Percentiles rank a stretch among this genome's conserved stretches.
phyloP scores from a whole-genome alignment of 2,797 vertebrate genomes.

The Sebastes paucispinis region DNA sequence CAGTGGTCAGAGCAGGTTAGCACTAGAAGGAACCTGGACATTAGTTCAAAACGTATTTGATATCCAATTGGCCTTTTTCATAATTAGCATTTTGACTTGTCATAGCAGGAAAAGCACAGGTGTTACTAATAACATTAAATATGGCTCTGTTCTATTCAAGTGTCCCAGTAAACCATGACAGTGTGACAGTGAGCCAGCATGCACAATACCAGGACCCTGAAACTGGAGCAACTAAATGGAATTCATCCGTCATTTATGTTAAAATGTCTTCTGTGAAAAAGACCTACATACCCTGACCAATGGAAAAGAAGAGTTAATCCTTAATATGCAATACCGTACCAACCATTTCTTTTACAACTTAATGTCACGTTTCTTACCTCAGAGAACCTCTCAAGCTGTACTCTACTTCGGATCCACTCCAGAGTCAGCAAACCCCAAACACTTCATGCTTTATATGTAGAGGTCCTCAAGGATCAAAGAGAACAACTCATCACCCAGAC shows the following conservation, averaged over 20 bases:
- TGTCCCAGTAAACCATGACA: background rate
- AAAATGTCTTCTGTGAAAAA: background rate
- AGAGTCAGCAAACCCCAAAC: conserved; percentile 20
- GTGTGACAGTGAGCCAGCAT: background rate
- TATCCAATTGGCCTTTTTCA: background rate
- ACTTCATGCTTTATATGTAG: conserved; percentile 58
- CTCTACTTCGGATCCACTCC: conserved; percentile 7
- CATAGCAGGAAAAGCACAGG: background rate
- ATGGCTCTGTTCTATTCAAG: background rate
- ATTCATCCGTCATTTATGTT: background rate
- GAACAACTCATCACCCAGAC: conserved; percentile 1
- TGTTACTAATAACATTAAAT: background rate
- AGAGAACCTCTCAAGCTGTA: conserved; percentile 15
- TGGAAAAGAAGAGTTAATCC: background rate
- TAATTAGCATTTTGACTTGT: background rate
- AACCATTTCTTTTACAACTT: background rate
- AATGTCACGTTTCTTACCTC: conserved; percentile 32
- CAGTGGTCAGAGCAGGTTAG: background rate
- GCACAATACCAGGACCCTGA: background rate
- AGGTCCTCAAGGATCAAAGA: conserved; percentile 31
- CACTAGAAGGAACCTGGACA: background rate
- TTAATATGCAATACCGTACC: background rate
- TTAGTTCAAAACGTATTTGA: background rate
- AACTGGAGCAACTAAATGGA: background rate
- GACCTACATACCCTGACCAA: no score